Evolutionary conservation across 2,113 vertebrate species (phyloP), one percentile per base, ranked within the genome.

Genomic region (Acinonyx jubatus): DNA sequence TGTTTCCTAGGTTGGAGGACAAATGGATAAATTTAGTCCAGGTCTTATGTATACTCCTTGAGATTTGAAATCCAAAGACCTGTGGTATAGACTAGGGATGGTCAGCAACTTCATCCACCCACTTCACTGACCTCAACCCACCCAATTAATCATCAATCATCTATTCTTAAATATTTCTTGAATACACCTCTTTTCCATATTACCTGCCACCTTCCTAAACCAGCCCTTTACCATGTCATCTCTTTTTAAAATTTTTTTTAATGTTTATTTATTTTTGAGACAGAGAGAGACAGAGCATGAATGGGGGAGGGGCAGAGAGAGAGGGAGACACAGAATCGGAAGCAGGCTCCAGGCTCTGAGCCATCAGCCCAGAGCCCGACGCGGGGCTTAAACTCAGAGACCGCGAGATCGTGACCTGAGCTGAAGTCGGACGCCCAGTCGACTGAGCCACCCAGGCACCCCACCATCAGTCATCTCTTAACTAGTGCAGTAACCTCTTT

Each of bases 21-120:
- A 93, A 25, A 33, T 25, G 1, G 15, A 27, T 52, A 33, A 63
- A 65, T 15, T 16, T 23, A 91, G 38, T 0, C 10, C 0, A 33
- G n/a, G 15, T 10, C 21, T 79, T 41, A 7, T 18, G 10, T 41
- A 3, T 52, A 27, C 21, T 52, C 14, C 9, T n/a, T 57, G 71
- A 61, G 45, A 50, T 52, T n/a, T 96, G n/a, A 38, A 68, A 25
- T 87, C 18, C 0, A 0, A 55, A 29, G 48, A 76, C 23, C 21
- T 74, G 4, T 0, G 4, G 48, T 41, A 7, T 11, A 3, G 9
- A n/a, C 4, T 15, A 16, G 16, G 18, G 27, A 48, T 12, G 7
- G 33, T 38, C 7, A 86, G 7, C 0, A 13, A 15, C 63, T 89
- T 81, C 33, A 50, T 11, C 41, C 7, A 73, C 13, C 41, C 27